Percentiles rank a stretch among this genome's conserved stretches.
Conservation (phyloP, 2,113 vertebrate genomes). For the Gambusia holbrooki region DNA sequence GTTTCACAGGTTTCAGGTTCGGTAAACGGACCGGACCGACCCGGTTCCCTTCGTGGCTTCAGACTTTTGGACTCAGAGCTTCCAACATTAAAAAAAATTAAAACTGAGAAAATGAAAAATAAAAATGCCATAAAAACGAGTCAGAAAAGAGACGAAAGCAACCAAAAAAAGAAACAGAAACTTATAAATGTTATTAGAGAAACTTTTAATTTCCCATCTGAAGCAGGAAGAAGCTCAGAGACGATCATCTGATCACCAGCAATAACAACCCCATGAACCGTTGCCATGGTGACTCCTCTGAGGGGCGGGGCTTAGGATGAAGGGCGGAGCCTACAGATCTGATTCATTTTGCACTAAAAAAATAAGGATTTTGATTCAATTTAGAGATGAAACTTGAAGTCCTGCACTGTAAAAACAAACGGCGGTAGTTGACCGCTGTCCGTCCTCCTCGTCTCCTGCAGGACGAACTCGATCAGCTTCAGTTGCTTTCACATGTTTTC, state of each 20-base stretch:
- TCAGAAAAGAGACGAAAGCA: neutral
- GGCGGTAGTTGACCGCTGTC: no score
- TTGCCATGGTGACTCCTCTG: neutral
- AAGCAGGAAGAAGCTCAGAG: neutral
- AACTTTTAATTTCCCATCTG: neutral
- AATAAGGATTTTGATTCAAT: neutral
- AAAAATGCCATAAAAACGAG: no score
- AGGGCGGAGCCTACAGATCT: neutral
- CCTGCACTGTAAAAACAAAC: neutral
- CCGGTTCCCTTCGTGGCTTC: no score
- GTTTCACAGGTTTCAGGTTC: no score
- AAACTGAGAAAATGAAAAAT: no score
- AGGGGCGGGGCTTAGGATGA: neutral
- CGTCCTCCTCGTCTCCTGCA: neutral
- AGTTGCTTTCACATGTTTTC: no score
- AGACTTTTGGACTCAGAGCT: no score
- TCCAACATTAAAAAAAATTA: no score
- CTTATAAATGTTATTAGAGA: neutral
- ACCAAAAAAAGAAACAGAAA: no score
- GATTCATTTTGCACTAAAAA: neutral
- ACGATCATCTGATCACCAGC: neutral
- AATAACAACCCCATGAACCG: neutral
- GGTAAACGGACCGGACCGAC: no score
- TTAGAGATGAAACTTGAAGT: neutral
- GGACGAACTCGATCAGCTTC: neutral